phyloP scores from a whole-genome alignment of 2,113 vertebrate genomes.

The Haemorhous mexicanus region DNA sequence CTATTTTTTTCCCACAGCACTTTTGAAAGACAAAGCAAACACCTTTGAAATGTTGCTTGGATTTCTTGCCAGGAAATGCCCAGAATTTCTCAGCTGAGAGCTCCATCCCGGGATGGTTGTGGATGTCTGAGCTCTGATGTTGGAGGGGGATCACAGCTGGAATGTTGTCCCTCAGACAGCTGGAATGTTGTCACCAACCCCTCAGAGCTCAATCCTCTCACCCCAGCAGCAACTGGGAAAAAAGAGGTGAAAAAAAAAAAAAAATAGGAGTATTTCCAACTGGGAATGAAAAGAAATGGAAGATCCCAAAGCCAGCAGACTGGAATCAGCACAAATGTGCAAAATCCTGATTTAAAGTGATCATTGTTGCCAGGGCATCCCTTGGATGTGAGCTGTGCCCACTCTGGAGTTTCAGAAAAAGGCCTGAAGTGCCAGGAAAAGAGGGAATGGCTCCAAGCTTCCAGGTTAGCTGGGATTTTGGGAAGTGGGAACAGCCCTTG shows the following conservation, averaged over 20 bases:
- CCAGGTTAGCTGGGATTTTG: neutral
- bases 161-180: neutral
- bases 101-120: neutral
- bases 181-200: neutral
- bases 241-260: neutral
- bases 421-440: neutral
- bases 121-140: neutral
- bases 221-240: neutral
- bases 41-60: neutral
- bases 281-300: neutral
- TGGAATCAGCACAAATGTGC: neutral
- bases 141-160: neutral
- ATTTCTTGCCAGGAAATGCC: conserved; percentile 1
- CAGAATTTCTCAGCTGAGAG: neutral
- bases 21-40: neutral
- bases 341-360: neutral
- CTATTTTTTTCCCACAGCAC: neutral
- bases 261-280: neutral
- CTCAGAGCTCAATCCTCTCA: neutral
- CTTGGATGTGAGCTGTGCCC: neutral
- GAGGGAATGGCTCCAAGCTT: neutral
- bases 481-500: rapidly evolving
- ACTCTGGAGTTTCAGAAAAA: neutral
- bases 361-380: neutral
- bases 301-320: neutral